A percentile compares a stretch with the other conserved stretches of the same genome.
These are phyloP conservation scores for Schizopygopsis malacanthus DNA, from an alignment of 2,797 vertebrate species.

Conservation along the genomic window DNA sequence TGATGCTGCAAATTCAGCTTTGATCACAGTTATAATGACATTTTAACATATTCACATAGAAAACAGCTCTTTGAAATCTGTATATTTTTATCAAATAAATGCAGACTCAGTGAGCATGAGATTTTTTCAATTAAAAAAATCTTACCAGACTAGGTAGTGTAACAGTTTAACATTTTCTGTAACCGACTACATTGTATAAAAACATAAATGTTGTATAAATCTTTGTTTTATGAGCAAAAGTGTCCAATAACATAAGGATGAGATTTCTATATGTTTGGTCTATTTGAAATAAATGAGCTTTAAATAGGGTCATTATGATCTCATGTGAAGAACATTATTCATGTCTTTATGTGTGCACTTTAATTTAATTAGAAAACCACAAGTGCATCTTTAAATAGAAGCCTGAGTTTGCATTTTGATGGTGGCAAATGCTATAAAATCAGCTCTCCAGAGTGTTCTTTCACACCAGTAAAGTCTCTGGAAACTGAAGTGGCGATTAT, in stretches of 20 bases:
- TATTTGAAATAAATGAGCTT: neutral
- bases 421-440: neutral
- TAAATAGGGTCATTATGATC: neutral
- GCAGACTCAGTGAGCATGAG: neutral
- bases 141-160: neutral
- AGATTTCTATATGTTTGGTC: neutral
- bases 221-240: neutral
- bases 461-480: conserved; percentile 10
- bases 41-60: neutral
- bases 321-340: neutral
- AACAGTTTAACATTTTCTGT: neutral
- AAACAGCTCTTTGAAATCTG: neutral
- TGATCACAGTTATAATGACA: neutral
- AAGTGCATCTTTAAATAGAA: neutral
- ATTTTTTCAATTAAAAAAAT: neutral
- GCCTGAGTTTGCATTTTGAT: neutral
- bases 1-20: neutral
- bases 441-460: conserved; percentile 22
- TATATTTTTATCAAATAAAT: neutral
- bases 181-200: neutral
- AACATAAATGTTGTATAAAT: neutral
- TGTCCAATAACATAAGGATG: neutral
- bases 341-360: neutral
- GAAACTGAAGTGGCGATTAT: conserved; percentile 19
- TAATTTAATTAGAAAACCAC: neutral